Evolutionary conservation across 2,888 invertebrate genomes (phyloP), one percentile per base, ranked within the genome.

Genomic region (Odontocolon sp.): DNA sequence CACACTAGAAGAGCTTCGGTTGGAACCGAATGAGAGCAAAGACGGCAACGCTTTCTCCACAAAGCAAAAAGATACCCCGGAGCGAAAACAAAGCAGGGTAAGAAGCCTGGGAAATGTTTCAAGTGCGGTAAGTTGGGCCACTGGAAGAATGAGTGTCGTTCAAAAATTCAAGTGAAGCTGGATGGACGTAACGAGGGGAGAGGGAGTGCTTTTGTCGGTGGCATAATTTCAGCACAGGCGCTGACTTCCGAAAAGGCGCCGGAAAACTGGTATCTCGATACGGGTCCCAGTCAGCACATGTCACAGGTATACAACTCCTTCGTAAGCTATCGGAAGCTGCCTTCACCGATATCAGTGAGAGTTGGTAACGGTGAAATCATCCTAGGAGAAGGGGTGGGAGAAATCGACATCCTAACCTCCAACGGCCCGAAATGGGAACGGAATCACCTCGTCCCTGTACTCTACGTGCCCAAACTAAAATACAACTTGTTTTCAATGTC

Each of bases 111-210:
- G 0, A 57, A 45, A 2, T 82, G 80, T 26, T 31, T 54, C 33
- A 64, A 76, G 0, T 82, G 83, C 9, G 59, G 68, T 1, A 78
- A 80, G 16, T 31, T 64, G 0, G 82, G 81, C 0, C 71, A 77
- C n/a, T 72, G 63, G 72, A 66, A 64, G 21, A 11, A 16, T 3
- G 11, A 70, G 21, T 56, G 68, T 6, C 66, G 31, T n/a, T 36
- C 18, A 33, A 61, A 50, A 1, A n/a, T 16, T 2, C 11, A 57
- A 26, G 11, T 40, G 14, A 5, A 9, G 26, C 2, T 11, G 3
- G 9, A 3, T 3, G 8, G 9, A 8, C 16, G 23, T 3, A 21
- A 26, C 11, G n/a, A 36, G 11, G 23, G 2, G 2, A n/a, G 26
- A 40, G 40, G 42, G 8, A 26, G 40, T 1, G 42, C 40, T 16